Evolutionary conservation across 2,888 invertebrate species (phyloP), one percentile per base, ranked within the genome.

Genomic region (Ophion obscuratus): DNA sequence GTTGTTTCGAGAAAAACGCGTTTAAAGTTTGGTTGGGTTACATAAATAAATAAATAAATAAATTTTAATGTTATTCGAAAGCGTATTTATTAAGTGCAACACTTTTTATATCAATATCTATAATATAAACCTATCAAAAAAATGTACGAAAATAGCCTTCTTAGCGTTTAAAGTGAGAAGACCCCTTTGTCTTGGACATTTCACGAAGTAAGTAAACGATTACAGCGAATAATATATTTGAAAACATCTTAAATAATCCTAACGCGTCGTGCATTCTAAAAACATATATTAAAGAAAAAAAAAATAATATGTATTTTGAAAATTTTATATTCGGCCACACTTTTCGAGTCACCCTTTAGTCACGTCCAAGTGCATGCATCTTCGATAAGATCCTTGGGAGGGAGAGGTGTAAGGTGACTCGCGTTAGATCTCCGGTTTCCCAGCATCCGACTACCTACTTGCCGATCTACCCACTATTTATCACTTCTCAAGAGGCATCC

Each of bases 391-490:
- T 76, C 20, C 20, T 53, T 31, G 57, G 11, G n/a, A 31, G 4
- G 31, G 9, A 53, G 24, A 20, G 61, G 47, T n/a, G 47, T 40
- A 68, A 62, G n/a, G n/a, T 24, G 67, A 68, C 31, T 70, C 27
- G 59, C 61, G 31, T 53, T 70, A 71, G 53, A 64, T 75, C 44
- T 57, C 17, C 20, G 14, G n/a, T 17, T 57, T 76, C 53, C 3
- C 62, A 47, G 47, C 62, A 47, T 47, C 10, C 40, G 24, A 17
- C 31, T 64, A 57, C 40, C 76, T 76, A 81, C 84, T 68, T 83
- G 57, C 86, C 86, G 70, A 86, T 86, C 87, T 84, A 86, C 88
- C 88, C 87, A 88, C 90, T 88, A 88, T 90, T 90, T 79, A 85
- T 86, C 78, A 79, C 79, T 73, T 82, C 81, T 81, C 80, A 78